Base-by-base conservation (phyloP, 2,113 vertebrate genomes). In the Orycteropus afer region DNA sequence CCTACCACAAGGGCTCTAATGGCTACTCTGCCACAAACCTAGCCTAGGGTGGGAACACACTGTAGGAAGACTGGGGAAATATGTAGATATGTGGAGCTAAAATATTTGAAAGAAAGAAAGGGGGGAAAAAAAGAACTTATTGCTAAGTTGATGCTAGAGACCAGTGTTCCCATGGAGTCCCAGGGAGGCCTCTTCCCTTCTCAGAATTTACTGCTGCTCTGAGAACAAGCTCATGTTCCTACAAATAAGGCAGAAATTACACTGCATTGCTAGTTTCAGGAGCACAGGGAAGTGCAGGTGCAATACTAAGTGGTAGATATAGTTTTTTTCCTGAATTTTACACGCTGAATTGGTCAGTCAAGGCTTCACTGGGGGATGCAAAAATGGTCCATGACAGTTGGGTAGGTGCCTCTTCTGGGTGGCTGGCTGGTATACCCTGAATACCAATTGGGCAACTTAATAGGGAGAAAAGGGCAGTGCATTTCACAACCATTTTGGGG, bases 241-340 rank as follows among this genome's bases (percentile, higher is more conserved):
- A 49, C 45, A 47, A 4, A 1, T 1, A 7, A 80, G 76, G 90
- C 57, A 23, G 71, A 55, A 61, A 11, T 17, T 0, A 6, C 3
- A 27, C 20, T 23, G 34, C 40, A 0, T 2, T 0, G 1, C 37
- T 29, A 13, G 25, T 15, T 57, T 6, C 34, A 15, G 2, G 25
- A 22, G 27, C 15, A 9, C 32, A 10, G 80, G 74, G 51, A 17
- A 4, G 49, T 57, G 3, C 3, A 0, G 45, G 0, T 1, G 22
- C 79, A 13, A 7, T 4, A 1, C 34, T 32, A n/a, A 15, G 7
- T 3, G 13, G 20, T 34, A 1, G 2, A 0, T 3, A 5, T 25
- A 13, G 47, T 23, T 32, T 42, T 20, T 67, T n/a, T n/a, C n/a
- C 78, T 67, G 45, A 51, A 40, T 65, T 53, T 40, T 4, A 1